Conservation (phyloP, 30 jellyfish, hydroid and myxozoan genomes). For the Clytia hemisphaerica region DNA sequence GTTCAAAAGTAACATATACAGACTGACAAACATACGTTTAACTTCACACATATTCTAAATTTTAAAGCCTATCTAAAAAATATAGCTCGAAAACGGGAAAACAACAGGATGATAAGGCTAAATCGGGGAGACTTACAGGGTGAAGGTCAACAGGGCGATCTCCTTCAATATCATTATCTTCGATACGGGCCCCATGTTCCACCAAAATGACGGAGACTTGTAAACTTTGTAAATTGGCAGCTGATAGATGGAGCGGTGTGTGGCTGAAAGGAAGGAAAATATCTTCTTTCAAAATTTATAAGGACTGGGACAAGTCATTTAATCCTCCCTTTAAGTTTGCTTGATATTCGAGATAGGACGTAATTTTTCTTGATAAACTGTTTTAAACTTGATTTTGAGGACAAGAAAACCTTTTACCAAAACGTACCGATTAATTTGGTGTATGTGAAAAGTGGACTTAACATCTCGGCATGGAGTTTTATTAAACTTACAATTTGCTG, state of each 20-base stretch:
- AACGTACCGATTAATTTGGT: too few species aligned
- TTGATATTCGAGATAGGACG: too few species aligned
- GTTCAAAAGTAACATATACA: neutral
- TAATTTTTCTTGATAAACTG: too few species aligned
- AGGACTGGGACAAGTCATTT: too few species aligned
- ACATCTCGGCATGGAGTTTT: neutral
- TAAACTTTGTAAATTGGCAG: slow-evolving; percentile 76
- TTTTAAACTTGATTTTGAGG: too few species aligned
- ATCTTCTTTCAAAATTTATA: too few species aligned
- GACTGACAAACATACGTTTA: neutral
- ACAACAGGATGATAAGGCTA: neutral
- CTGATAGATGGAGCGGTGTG: slow-evolving; percentile 95
- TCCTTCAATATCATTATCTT: slow-evolving; percentile 92
- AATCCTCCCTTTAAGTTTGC: too few species aligned
- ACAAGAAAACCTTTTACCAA: too few species aligned
- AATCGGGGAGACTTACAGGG: slow-evolving; percentile 56
- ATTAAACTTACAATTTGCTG: slow-evolving; percentile 60
- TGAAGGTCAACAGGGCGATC: slow-evolving; percentile 90
- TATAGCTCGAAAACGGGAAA: neutral
- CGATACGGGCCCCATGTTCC: slow-evolving; percentile 97
- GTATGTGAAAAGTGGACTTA: too few species aligned
- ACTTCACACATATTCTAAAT: neutral
- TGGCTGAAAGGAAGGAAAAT: slow-evolving; percentile 59
- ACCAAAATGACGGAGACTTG: slow-evolving; percentile 80
- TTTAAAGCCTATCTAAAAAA: neutral